These are phyloP conservation scores for Phylloscopus trochilus DNA, from an alignment of 2,113 vertebrate genomes.

Conservation along the genomic window DNA sequence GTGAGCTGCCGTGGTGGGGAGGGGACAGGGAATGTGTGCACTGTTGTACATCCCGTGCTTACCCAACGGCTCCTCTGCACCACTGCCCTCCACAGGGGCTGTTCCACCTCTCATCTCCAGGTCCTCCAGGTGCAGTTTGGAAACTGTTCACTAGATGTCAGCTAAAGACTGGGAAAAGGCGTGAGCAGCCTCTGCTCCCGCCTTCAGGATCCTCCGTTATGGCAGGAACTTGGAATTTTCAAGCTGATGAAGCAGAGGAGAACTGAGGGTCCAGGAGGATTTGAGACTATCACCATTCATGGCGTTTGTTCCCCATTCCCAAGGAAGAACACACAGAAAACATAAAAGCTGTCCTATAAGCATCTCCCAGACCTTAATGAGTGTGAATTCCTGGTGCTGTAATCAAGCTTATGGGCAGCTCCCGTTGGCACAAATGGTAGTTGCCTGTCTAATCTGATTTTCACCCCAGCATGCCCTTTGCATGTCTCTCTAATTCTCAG, in stretches of 20 bases:
- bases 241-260: background rate
- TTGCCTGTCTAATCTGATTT: background rate
- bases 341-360: background rate
- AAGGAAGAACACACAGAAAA: background rate
- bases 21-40: background rate
- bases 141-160: constrained; percentile 60
- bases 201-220: background rate
- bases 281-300: background rate
- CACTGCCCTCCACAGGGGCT: background rate
- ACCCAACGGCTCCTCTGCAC: background rate
- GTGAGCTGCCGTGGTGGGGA: background rate
- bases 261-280: background rate
- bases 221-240: background rate
- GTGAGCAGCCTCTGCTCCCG: background rate
- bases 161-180: background rate
- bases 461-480: background rate
- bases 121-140: constrained; percentile 8
- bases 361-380: background rate
- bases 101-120: background rate
- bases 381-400: background rate
- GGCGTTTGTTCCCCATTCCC: background rate
- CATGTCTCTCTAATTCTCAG: background rate
- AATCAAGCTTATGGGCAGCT: background rate
- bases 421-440: background rate
- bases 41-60: rapidly evolving